These are phyloP conservation scores for Motacilla alba DNA, from an alignment of 2,113 vertebrate species.

Conservation along the genomic window DNA sequence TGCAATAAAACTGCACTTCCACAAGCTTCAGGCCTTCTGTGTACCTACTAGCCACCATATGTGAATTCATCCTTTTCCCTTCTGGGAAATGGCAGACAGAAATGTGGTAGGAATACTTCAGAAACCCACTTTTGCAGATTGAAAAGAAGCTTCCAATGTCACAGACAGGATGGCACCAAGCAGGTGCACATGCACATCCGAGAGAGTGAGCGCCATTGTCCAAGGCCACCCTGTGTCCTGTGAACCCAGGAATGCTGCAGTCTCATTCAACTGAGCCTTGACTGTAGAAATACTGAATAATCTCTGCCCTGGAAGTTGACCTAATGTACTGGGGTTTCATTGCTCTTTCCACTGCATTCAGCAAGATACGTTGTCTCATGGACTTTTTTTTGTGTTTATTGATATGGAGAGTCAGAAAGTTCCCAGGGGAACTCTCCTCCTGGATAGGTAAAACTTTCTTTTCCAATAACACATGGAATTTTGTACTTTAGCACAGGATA, in stretches of 20 bases:
- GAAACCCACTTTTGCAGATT: not conserved
- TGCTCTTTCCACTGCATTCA: not conserved
- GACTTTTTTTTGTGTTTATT: not conserved
- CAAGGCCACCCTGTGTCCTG: not conserved
- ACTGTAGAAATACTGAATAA: not conserved
- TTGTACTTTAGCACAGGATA: not conserved
- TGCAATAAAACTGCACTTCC: not conserved
- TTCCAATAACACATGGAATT: not conserved
- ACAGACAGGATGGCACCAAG: not conserved
- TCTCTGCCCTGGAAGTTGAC: not conserved
- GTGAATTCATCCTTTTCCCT: not conserved
- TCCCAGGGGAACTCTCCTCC: not conserved
- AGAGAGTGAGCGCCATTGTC: not conserved
- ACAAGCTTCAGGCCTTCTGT: not conserved
- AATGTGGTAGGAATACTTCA: not conserved
- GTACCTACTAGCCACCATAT: not conserved
- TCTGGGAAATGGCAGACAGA: not conserved
- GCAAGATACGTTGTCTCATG: not conserved
- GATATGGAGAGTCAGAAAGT: not conserved
- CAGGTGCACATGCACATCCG: rapidly evolving
- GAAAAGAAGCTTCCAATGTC: not conserved
- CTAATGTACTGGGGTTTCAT: not conserved
- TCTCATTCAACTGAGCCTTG: not conserved
- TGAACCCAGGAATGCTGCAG: not conserved
- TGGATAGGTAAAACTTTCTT: not conserved